Evolutionary conservation across 1,140 invertebrate genomes (phyloP).

Genomic region (Gerris buenoi): DNA sequence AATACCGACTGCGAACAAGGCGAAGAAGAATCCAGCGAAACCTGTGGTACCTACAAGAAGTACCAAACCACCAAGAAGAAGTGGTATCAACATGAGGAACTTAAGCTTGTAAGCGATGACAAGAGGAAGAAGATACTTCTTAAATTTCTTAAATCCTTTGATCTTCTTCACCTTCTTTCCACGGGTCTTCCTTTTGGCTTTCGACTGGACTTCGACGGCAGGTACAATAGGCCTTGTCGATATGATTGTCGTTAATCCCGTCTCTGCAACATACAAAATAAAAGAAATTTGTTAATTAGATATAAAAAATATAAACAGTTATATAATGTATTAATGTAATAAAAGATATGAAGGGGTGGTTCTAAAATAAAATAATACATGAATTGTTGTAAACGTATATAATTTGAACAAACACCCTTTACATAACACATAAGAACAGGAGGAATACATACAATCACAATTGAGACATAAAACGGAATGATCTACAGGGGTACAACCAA

Average conservation of each 20-base stretch:
- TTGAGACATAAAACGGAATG: no score
- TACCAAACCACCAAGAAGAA: constrained; percentile 52
- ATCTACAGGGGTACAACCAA: no score
- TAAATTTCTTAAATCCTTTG: constrained; percentile 43
- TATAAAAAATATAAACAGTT: no score
- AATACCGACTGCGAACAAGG: constrained; percentile 51
- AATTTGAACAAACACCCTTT: no score
- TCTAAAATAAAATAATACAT: no score
- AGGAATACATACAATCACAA: no score
- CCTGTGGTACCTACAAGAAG: constrained; percentile 57
- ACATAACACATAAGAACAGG: no score
- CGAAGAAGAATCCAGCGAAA: constrained; percentile 69
- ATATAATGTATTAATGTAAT: no score
- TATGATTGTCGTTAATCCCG: neutral
- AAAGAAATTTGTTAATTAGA: no score
- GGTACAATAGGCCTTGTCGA: neutral
- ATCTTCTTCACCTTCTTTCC: constrained; percentile 23
- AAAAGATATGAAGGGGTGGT: no score
- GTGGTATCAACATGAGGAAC: constrained; percentile 58
- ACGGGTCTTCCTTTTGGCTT: constrained; percentile 7
- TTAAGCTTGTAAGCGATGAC: constrained; percentile 67
- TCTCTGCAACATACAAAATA: no score
- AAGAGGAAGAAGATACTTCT: constrained; percentile 50
- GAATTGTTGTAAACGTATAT: no score
- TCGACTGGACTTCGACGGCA: neutral